These are phyloP conservation scores for Notarius lentiginosus DNA, from an alignment of 2,113 vertebrate genomes.

Conservation along the genomic window DNA sequence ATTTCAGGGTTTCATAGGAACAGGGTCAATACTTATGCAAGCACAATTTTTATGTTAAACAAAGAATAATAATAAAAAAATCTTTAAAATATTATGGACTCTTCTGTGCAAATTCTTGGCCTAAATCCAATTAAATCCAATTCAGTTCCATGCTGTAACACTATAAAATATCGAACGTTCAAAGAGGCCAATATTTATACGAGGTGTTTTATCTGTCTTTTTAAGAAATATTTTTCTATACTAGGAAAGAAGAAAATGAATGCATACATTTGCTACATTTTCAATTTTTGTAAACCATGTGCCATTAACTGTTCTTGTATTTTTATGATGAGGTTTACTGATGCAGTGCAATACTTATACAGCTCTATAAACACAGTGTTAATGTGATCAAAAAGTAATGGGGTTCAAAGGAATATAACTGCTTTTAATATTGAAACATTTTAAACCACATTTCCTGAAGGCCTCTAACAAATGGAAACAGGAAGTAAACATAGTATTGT, in stretches of 20 bases:
- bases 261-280: background rate
- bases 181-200: background rate
- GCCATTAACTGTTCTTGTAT: background rate
- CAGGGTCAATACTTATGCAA: background rate
- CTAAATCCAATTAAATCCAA: background rate
- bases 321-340: slow-evolving; percentile 5
- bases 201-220: background rate
- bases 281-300: background rate
- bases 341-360: slow-evolving; percentile 10
- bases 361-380: background rate
- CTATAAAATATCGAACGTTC: background rate
- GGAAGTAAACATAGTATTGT: slow-evolving; percentile 21
- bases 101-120: background rate
- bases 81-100: background rate
- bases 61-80: background rate
- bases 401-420: slow-evolving; percentile 3
- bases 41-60: background rate
- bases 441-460: slow-evolving; percentile 21
- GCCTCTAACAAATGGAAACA: slow-evolving; percentile 27
- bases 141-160: background rate
- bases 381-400: slow-evolving; percentile 3
- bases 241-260: background rate
- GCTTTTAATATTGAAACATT: background rate
- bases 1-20: background rate
- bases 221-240: background rate